These are phyloP conservation scores for Eucriotettix oculatus DNA, from an alignment of 2,888 invertebrate species.

Conservation along the genomic window DNA sequence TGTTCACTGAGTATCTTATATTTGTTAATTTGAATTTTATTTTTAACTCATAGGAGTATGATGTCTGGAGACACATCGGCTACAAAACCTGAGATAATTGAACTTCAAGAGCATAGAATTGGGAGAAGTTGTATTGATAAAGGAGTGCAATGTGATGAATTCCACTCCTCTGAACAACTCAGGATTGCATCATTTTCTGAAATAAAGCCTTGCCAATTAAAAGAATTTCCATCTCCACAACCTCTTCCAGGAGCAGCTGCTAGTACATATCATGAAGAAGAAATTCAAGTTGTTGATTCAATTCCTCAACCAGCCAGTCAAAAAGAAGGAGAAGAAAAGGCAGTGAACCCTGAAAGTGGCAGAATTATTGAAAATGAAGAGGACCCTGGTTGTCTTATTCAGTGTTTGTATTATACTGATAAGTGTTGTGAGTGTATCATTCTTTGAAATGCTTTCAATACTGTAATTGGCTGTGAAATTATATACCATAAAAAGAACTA, in stretches of 20 bases:
- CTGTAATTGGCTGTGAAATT: background rate
- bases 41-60: background rate
- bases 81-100: background rate
- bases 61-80: background rate
- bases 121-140: background rate
- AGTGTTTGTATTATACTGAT: constrained; percentile 42
- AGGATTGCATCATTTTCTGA: too few relatives aligned
- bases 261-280: background rate
- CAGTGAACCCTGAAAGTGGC: background rate
- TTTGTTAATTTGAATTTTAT: too few relatives aligned
- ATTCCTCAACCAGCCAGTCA: background rate
- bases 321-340: background rate
- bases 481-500: background rate
- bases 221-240: background rate
- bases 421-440: constrained; percentile 46
- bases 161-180: too few relatives aligned
- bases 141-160: background rate
- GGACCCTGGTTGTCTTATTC: constrained; percentile 40
- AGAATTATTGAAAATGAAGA: constrained; percentile 20
- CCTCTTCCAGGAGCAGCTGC: background rate
- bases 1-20: too few relatives aligned
- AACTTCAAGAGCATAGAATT: background rate
- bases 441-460: constrained; percentile 16
- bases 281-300: background rate
- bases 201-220: background rate